Conservation (phyloP, 2,888 invertebrate species). For the Alloscopus bannaensis region DNA sequence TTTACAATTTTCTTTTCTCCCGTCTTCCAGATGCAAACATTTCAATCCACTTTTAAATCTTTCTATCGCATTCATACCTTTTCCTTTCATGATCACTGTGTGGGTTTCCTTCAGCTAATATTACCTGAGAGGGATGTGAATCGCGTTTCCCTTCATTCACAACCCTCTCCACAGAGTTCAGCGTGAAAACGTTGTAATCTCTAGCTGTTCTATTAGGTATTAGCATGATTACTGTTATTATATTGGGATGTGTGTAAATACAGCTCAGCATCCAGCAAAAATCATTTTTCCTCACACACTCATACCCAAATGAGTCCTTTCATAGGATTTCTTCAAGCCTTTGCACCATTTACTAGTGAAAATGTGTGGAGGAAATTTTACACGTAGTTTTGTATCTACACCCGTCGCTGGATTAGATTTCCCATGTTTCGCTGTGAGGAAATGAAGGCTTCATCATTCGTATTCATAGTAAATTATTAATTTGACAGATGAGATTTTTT, state of each 20-base stretch:
- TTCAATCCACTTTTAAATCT: conserved; percentile 26
- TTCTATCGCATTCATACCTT: neutral
- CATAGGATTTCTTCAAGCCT: neutral
- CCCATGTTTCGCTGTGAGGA: no score
- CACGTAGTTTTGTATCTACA: neutral
- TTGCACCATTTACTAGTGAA: conserved; percentile 11
- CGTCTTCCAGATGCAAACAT: conserved; percentile 8
- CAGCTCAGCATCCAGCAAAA: no score
- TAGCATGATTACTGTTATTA: conserved; percentile 39
- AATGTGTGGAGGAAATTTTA: neutral
- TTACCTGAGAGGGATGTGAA: no score
- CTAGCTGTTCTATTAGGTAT: no score
- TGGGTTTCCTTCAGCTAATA: no score
- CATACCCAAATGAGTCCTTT: neutral
- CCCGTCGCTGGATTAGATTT: neutral
- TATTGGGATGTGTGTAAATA: neutral
- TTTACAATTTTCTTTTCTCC: neutral
- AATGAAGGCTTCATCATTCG: no score
- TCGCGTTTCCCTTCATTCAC: no score
- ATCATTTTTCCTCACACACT: neutral
- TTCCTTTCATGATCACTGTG: no score
- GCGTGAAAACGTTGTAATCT: no score
- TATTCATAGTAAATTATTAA: conserved; percentile 26
- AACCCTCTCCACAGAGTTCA: no score
- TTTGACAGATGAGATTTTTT: conserved; percentile 14